phyloP scores from a whole-genome alignment of 2,113 vertebrate species.

The Pelusios castaneus region DNA sequence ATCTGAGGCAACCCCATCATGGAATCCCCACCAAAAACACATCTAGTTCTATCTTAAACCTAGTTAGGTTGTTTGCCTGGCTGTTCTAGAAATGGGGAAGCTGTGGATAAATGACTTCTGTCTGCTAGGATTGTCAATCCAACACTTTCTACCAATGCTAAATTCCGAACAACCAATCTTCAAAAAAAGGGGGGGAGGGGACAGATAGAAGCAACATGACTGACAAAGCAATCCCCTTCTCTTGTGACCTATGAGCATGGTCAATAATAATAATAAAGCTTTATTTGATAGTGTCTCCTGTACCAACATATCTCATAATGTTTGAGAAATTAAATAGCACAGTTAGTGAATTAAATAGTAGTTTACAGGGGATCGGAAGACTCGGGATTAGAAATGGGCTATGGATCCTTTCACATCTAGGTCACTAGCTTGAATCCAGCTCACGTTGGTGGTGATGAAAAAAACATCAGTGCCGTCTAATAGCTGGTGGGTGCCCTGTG shows the following conservation, averaged over 20 bases:
- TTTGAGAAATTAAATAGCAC: slow-evolving; percentile 72
- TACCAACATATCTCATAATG: slow-evolving; percentile 60
- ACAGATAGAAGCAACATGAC: slow-evolving; percentile 16
- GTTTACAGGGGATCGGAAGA: slow-evolving; percentile 67
- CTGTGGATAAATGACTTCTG: background rate
- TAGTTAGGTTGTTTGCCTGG: background rate
- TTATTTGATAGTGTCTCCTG: slow-evolving; percentile 68
- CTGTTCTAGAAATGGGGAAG: background rate
- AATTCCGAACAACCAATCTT: slow-evolving; percentile 47
- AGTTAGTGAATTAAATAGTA: slow-evolving; percentile 75
- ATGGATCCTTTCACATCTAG: slow-evolving; percentile 70
- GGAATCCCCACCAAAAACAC: background rate
- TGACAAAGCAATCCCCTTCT: slow-evolving; percentile 57
- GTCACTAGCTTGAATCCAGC: slow-evolving; percentile 63
- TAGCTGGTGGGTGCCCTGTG: background rate
- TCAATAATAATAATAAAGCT: slow-evolving; percentile 63
- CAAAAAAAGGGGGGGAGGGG: background rate
- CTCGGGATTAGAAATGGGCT: slow-evolving; percentile 72
- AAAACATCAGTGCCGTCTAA: background rate
- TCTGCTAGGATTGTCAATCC: background rate
- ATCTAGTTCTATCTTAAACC: background rate
- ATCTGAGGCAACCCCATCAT: background rate
- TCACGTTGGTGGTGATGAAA: slow-evolving; percentile 41
- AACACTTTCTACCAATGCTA: slow-evolving; percentile 17
- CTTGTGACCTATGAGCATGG: slow-evolving; percentile 26